Conservation (phyloP, 2,888 invertebrate species). For the Lasioglossum lativentre region DNA sequence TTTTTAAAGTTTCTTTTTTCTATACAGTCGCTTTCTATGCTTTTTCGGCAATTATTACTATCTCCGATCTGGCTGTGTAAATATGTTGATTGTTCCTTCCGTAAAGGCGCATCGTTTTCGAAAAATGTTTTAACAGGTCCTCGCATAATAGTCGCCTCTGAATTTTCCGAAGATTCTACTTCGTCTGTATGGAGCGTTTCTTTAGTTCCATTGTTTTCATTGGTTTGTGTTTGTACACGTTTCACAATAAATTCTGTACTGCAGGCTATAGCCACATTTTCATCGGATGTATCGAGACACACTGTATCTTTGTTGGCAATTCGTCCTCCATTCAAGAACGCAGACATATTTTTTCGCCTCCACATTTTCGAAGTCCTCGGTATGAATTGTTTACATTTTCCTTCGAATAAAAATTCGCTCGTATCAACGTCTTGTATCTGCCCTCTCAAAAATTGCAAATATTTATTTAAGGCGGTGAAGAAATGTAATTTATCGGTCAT, state of each 20-base stretch:
- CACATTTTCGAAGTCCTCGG: slow-evolving; percentile 82
- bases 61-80: not conserved
- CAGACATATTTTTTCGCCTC: slow-evolving; percentile 78
- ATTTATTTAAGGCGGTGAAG: slow-evolving; percentile 79
- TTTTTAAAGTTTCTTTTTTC: slow-evolving; percentile 6
- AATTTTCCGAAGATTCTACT: not conserved
- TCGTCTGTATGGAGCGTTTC: not conserved
- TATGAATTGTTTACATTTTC: slow-evolving; percentile 76
- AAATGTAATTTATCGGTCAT: slow-evolving; percentile 83
- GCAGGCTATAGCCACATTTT: slow-evolving; percentile 69
- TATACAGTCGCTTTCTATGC: not conserved
- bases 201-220: slow-evolving; percentile 12
- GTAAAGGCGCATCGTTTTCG: not conserved
- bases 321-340: slow-evolving; percentile 78
- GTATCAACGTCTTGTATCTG: slow-evolving; percentile 74
- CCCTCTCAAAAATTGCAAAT: slow-evolving; percentile 77
- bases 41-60: slow-evolving; percentile 26
- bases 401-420: slow-evolving; percentile 78
- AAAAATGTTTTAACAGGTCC: slow-evolving; percentile 23
- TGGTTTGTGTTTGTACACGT: slow-evolving; percentile 40
- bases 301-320: slow-evolving; percentile 79
- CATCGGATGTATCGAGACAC: slow-evolving; percentile 74
- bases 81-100: not conserved
- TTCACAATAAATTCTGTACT: slow-evolving; percentile 77
- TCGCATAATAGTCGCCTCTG: not conserved